phyloP scores from a whole-genome alignment of 2,113 vertebrate genomes.

The Psilopogon haemacephalus region DNA sequence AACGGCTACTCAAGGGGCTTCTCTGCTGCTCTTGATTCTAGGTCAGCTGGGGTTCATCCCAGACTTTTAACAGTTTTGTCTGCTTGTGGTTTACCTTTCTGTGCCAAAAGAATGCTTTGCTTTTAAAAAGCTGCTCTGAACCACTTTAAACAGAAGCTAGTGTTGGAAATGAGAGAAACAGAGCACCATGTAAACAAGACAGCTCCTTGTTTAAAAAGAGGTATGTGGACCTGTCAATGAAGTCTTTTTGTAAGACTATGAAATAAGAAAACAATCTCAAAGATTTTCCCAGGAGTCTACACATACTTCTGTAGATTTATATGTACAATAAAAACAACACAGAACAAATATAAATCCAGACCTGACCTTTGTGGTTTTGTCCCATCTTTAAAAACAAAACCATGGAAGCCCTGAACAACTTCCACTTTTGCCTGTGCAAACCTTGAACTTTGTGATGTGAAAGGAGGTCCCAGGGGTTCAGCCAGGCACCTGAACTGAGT shows the following conservation, averaged over 20 bases:
- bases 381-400: background rate
- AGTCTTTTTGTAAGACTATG: background rate
- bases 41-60: fast-evolving
- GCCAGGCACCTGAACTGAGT: background rate
- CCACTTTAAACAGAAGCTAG: background rate
- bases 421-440: background rate
- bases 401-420: background rate
- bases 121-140: background rate
- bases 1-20: background rate
- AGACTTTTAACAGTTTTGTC: background rate
- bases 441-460: background rate
- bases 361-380: background rate
- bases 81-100: background rate
- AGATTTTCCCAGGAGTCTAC: background rate
- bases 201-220: background rate
- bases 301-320: background rate
- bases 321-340: background rate
- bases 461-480: background rate
- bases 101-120: background rate
- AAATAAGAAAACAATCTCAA: background rate
- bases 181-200: background rate
- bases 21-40: background rate
- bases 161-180: background rate
- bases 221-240: background rate
- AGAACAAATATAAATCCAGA: background rate